A percentile compares a stretch with the other conserved stretches of the same genome.
Conservation (phyloP, 2,888 invertebrate species). For the Saturnia pavonia region DNA sequence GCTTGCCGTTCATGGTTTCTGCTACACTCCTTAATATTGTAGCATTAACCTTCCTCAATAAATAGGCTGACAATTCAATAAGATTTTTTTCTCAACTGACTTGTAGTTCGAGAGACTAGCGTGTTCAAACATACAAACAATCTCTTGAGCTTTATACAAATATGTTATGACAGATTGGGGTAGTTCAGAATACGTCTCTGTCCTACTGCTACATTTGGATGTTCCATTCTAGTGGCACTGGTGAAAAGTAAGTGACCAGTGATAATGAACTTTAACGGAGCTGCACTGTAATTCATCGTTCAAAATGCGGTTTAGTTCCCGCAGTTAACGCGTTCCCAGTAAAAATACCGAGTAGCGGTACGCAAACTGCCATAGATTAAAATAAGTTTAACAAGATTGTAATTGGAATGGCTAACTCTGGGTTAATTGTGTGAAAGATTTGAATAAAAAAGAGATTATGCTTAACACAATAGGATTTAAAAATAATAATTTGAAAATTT, state of each 20-base stretch:
- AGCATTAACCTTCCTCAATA: too few species aligned
- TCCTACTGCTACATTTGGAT: slow-evolving; percentile 48
- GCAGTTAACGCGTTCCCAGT: slow-evolving; percentile 29
- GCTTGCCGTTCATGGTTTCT: too few species aligned
- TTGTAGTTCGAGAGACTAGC: too few species aligned
- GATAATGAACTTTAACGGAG: slow-evolving; percentile 41
- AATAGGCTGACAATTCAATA: too few species aligned
- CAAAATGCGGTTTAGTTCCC: slow-evolving; percentile 46
- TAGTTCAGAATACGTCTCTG: slow-evolving; percentile 14
- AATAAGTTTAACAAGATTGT: slow-evolving; percentile 2
- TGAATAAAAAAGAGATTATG: not conserved
- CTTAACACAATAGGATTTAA: not conserved
- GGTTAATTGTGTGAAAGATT: not conserved
- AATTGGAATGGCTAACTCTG: not conserved
- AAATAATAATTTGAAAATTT: not conserved
- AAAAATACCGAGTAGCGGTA: slow-evolving; percentile 34
- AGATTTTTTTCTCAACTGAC: too few species aligned
- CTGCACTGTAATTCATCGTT: slow-evolving; percentile 50
- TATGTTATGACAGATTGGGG: not conserved
- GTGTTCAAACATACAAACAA: too few species aligned
- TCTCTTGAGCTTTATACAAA: too few species aligned
- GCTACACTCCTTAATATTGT: too few species aligned
- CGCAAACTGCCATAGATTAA: slow-evolving; percentile 26
- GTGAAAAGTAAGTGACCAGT: slow-evolving; percentile 51
- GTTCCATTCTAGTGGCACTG: slow-evolving; percentile 34